phyloP scores from a whole-genome alignment of 2,113 vertebrate genomes.

The Eubucco bourcierii region DNA sequence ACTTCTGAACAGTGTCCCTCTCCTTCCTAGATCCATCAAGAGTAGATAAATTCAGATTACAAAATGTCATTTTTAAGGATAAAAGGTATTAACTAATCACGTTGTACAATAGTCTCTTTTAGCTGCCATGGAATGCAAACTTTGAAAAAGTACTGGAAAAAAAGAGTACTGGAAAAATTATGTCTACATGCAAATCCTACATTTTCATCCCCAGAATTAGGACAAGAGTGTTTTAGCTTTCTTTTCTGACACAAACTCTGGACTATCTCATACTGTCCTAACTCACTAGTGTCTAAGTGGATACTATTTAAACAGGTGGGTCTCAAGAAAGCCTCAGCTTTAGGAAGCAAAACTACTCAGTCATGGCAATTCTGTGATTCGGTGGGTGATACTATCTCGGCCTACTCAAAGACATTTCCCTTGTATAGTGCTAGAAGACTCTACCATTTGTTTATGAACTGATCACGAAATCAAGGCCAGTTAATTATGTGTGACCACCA shows the following conservation, averaged over 20 bases:
- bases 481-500: neutral
- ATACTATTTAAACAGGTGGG: neutral
- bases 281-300: neutral
- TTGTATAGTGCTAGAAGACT: neutral
- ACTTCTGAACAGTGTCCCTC: neutral
- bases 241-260: neutral
- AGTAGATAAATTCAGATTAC: neutral
- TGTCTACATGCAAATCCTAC: rapidly evolving
- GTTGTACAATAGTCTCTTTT: neutral
- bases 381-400: neutral
- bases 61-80: neutral
- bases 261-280: neutral
- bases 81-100: neutral
- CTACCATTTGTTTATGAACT: neutral
- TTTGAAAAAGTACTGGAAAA: neutral
- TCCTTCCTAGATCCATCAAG: neutral
- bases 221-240: neutral
- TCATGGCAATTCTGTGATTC: too few species aligned
- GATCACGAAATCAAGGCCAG: neutral
- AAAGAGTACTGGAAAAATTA: neutral
- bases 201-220: neutral
- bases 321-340: neutral
- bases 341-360: neutral
- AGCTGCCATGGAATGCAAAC: neutral
- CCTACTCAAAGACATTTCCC: neutral